Base-by-base conservation (phyloP, 30 jellyfish, hydroid and myxozoan species). In the Aurelia coerulea region DNA sequence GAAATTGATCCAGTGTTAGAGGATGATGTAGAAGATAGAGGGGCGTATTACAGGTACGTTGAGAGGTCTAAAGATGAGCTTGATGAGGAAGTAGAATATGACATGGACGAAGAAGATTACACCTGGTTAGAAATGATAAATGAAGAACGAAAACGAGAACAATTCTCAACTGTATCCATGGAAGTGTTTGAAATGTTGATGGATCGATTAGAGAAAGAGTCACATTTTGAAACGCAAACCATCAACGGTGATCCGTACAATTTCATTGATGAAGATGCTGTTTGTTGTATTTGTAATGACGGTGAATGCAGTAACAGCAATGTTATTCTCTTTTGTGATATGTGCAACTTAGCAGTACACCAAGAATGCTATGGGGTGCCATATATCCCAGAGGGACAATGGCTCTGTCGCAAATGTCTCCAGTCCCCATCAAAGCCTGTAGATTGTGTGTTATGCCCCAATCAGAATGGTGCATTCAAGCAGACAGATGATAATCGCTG, bases 281-380 rank as follows among this genome's bases (percentile, higher is more conserved):
- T 95, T n/a, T 96, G 99, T 82, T 88, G 97, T 64, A 91, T 96
- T 35, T 96, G 99, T 66, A 83, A 91, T 74, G 99, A 96, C 68
- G 99, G 98, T 0, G 99, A 96, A 60, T 96, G 99, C 69, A 86
- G 97, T 65, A 91, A 90, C 90, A 91, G 98, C 73, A 96, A 96
- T 81, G 97, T 83, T 16, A 96, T 96, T 34, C 81, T 96, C 12
- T 96, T 90, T 81, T 96, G 99, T 88, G 99, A 96, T 76, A 91
- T 96, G 98, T 96, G 99, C 79, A 96, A 96, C 70, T 76, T 96
- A 53, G 99, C 98, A 2, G 99, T 96, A 12, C 99, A 96, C 35
- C 99, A 96, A 65, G 99, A 96, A 54, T 96, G 99, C 80, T 96
- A 96, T 80, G 99, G 99, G 68, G 98, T 96, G 32, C 99, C 99